Evolutionary conservation across 2,797 vertebrate genomes (phyloP).

Genomic region (Balearica regulorum): DNA sequence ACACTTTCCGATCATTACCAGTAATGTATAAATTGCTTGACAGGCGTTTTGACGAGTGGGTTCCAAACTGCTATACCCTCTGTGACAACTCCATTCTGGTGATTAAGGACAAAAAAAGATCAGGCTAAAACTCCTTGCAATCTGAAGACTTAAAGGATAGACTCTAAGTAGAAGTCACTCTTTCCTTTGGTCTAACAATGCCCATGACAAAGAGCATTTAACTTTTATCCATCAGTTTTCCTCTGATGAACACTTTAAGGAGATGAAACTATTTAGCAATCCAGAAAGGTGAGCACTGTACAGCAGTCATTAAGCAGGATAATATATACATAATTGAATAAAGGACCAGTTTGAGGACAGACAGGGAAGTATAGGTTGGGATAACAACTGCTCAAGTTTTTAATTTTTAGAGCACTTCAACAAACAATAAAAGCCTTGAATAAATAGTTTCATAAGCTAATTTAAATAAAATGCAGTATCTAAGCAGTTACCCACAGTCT

Average conservation of each 20-base stretch:
- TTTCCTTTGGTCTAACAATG: background rate
- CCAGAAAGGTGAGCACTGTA: background rate
- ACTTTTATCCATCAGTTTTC: background rate
- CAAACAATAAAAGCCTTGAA: conserved; percentile 16
- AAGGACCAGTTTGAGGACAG: background rate
- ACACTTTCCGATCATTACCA: background rate
- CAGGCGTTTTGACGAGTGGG: background rate
- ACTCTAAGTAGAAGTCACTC: background rate
- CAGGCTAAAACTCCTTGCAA: background rate
- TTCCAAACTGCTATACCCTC: background rate
- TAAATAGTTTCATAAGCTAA: conserved; percentile 32
- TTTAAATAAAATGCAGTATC: background rate
- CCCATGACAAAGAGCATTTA: background rate
- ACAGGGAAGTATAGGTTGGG: background rate
- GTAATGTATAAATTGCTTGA: background rate
- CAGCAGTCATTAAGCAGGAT: background rate
- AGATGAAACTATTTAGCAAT: background rate
- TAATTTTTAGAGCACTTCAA: background rate
- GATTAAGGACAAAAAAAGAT: background rate
- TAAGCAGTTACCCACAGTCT: conserved; percentile 5
- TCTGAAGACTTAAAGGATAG: background rate
- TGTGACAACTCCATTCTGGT: background rate
- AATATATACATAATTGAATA: background rate
- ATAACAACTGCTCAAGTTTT: background rate
- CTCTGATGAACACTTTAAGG: background rate